Conservation (phyloP, 1,140 invertebrate species). For the Drosophila pseudoobscura region DNA sequence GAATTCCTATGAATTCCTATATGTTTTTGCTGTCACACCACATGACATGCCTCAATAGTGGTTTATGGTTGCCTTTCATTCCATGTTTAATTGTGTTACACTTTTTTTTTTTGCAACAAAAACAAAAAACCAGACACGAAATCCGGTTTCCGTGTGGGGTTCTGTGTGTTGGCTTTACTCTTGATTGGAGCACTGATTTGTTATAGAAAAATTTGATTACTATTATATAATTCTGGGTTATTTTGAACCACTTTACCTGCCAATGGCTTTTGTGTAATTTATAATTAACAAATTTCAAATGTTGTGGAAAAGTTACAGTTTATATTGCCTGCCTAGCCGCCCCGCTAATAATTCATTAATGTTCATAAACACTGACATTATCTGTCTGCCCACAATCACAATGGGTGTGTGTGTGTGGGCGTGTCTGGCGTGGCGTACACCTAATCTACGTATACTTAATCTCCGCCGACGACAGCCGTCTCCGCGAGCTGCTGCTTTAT, state of each 20-base stretch:
- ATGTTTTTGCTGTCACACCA: constrained; percentile 18
- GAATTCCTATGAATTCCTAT: constrained; percentile 35
- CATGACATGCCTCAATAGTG: constrained; percentile 34
- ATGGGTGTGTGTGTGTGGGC: constrained; percentile 20
- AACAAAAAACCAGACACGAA: constrained; percentile 54
- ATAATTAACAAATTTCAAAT: background rate
- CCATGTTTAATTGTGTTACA: constrained; percentile 39
- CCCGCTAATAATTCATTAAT: constrained; percentile 31
- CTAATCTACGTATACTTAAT: constrained; percentile 32
- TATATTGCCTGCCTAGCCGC: constrained; percentile 7
- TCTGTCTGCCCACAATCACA: constrained; percentile 19
- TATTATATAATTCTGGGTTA: constrained; percentile 4
- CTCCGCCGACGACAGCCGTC: constrained; percentile 5
- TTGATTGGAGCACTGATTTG: constrained; percentile 43
- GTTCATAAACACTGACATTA: constrained; percentile 59
- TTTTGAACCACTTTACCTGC: constrained; percentile 23
- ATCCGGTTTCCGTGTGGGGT: constrained; percentile 58
- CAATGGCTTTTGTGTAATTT: background rate
- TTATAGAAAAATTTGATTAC: constrained; percentile 1
- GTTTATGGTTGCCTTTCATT: constrained; percentile 29
- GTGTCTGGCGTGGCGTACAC: constrained; percentile 34
- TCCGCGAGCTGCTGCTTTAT: constrained; percentile 9
- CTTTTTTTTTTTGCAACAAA: constrained; percentile 40
- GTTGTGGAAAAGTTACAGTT: constrained; percentile 18
- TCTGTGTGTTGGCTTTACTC: constrained; percentile 40